phyloP scores from a whole-genome alignment of 2,113 vertebrate genomes.

The Erpornis zantholeuca region DNA sequence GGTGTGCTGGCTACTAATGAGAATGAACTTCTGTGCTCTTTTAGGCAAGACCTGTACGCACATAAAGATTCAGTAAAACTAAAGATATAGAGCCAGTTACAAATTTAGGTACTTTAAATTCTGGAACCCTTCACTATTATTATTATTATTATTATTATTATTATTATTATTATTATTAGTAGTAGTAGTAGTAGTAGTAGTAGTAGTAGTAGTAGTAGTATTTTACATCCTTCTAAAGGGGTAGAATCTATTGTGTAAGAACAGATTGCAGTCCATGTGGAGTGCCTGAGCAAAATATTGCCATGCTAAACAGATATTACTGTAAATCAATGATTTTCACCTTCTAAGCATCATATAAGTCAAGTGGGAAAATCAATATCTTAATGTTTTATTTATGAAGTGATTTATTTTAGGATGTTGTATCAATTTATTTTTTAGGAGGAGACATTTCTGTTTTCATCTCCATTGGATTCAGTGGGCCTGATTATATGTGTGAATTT shows the following conservation, averaged over 20 bases:
- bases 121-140: background rate
- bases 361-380: background rate
- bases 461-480: background rate
- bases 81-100: background rate
- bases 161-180: too few relatives aligned
- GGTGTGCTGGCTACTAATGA: background rate
- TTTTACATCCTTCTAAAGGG: background rate
- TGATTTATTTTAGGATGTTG: background rate
- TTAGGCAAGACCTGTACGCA: background rate
- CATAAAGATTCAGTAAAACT: background rate
- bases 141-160: background rate
- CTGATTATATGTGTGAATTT: background rate
- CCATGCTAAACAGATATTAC: background rate
- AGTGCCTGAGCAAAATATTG: background rate
- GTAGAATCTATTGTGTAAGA: background rate
- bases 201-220: too few relatives aligned
- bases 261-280: rapidly evolving
- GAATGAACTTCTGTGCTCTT: background rate
- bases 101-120: background rate
- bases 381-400: background rate
- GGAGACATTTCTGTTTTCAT: background rate
- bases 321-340: background rate
- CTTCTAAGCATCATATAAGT: background rate
- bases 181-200: too few relatives aligned
- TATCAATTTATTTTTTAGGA: background rate